phyloP scores from a whole-genome alignment of 1,140 invertebrate species.

The Fragariocoptes setiger region DNA sequence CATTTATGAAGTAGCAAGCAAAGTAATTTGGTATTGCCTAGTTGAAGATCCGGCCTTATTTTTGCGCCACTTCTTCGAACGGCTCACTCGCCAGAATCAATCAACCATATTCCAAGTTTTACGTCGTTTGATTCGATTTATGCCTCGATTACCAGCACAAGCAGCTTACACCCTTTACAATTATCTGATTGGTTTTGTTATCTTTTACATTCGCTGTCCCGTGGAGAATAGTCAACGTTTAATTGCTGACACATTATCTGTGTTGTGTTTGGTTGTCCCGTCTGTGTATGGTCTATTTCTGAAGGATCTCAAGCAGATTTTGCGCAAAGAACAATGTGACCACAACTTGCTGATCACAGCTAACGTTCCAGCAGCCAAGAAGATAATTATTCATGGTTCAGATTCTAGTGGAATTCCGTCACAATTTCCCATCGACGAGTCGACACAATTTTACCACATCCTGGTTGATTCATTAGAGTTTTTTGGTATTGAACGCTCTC shows the following conservation, averaged over 20 bases:
- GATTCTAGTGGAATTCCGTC: conserved; percentile 80
- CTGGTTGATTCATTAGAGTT: conserved; percentile 81
- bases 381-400: conserved; percentile 65
- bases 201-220: conserved; percentile 87
- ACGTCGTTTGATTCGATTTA: conserved; percentile 63
- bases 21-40: conserved; percentile 76
- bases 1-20: conserved; percentile 24
- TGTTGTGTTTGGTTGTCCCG: conserved; percentile 82
- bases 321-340: conserved; percentile 95
- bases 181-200: conserved; percentile 89
- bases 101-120: conserved; percentile 75
- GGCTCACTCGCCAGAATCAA: conserved; percentile 72
- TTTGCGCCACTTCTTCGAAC: conserved; percentile 72
- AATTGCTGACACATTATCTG: conserved; percentile 65
- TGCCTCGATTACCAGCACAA: conserved; percentile 72
- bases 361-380: conserved; percentile 93
- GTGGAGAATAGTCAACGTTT: conserved; percentile 70
- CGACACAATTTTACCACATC: conserved; percentile 87
- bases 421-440: conserved; percentile 91
- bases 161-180: conserved; percentile 95
- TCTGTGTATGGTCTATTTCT: conserved; percentile 97
- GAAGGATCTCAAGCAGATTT: conserved; percentile 92
- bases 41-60: conserved; percentile 92
- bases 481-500: conserved; percentile 70
- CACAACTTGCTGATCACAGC: conserved; percentile 78